These are phyloP conservation scores for Electrona antarctica DNA, from an alignment of 2,113 vertebrate species.

Conservation along the genomic window DNA sequence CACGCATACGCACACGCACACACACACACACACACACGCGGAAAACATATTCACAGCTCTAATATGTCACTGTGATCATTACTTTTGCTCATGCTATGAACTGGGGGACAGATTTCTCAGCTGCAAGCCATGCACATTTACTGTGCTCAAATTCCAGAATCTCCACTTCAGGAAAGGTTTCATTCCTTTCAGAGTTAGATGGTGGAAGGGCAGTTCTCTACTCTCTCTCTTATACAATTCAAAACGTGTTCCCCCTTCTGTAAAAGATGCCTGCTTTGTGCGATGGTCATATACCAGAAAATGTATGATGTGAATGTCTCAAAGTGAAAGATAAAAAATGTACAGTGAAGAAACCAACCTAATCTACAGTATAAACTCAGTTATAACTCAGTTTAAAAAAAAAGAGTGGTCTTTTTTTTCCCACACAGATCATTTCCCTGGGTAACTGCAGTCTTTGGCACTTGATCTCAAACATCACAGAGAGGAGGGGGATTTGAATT, in stretches of 20 bases:
- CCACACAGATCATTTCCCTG: slow-evolving; percentile 64
- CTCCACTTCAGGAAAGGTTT: neutral
- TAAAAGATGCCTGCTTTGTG: too few species aligned
- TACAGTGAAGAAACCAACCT: neutral
- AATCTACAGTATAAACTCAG: slow-evolving; percentile 36
- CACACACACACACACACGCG: neutral
- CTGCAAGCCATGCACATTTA: slow-evolving; percentile 8
- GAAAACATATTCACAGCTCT: slow-evolving; percentile 19
- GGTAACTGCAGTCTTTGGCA: slow-evolving; percentile 72
- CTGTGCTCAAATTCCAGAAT: slow-evolving; percentile 8
- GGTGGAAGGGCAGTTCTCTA: neutral
- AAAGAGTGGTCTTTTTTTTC: slow-evolving; percentile 43
- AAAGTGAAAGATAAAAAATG: too few species aligned
- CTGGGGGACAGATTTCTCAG: slow-evolving; percentile 5
- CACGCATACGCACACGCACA: too few species aligned
- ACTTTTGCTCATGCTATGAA: slow-evolving; percentile 21
- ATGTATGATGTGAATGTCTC: too few species aligned
- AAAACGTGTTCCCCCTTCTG: too few species aligned
- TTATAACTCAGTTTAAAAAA: slow-evolving; percentile 24
- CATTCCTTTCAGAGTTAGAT: neutral
- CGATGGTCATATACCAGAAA: too few species aligned
- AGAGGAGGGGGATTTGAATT: slow-evolving; percentile 73
- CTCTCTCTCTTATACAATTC: neutral
- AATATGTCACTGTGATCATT: slow-evolving; percentile 16
- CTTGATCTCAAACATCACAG: slow-evolving; percentile 70